Conservation (phyloP, 2,113 vertebrate genomes). For the Paracanthobrama guichenoti region DNA sequence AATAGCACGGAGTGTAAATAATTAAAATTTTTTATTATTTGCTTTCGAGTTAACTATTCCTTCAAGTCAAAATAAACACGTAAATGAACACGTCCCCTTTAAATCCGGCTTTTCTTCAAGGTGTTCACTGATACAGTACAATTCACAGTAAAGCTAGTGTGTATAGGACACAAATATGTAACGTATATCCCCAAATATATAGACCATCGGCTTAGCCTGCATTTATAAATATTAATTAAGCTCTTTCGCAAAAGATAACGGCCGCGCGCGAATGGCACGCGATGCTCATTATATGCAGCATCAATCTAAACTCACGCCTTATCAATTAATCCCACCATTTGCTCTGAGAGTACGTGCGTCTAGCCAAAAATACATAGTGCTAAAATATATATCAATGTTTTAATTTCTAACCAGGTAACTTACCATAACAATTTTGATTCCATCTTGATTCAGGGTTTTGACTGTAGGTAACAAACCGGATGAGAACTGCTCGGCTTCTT, state of each 20-base stretch:
- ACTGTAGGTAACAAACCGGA: conserved; percentile 55
- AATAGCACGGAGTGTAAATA: too few relatives aligned
- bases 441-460: conserved; percentile 58
- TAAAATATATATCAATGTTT: background rate
- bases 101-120: conserved; percentile 5
- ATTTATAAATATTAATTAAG: background rate
- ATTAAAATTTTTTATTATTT: background rate
- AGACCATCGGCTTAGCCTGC: too few relatives aligned
- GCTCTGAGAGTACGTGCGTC: background rate
- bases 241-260: background rate
- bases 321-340: background rate
- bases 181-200: background rate
- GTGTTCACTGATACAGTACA: background rate
- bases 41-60: background rate
- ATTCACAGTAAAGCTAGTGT: background rate
- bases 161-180: background rate
- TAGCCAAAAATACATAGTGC: background rate
- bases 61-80: background rate
- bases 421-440: conserved; percentile 60
- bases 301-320: background rate
- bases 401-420: conserved; percentile 14
- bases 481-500: conserved; percentile 63
- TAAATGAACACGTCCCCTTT: background rate
- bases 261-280: background rate
- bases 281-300: background rate